Evolutionary conservation across 2,888 invertebrate genomes (phyloP).

Genomic region (Catonia carolina): DNA sequence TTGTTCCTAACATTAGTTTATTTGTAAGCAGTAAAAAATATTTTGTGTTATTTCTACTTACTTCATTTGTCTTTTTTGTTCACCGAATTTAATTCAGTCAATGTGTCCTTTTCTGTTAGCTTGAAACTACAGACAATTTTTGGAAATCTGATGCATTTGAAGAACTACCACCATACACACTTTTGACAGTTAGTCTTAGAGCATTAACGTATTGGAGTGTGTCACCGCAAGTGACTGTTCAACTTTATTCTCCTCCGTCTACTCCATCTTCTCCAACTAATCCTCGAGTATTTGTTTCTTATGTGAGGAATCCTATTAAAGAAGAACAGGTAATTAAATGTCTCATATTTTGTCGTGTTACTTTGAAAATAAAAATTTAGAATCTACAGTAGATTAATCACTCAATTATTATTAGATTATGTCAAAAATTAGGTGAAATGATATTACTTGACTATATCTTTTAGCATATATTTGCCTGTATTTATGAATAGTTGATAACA

Average conservation of each 20-base stretch:
- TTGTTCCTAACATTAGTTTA: no score
- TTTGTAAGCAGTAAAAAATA: no score
- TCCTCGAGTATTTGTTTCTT: conserved; percentile 64
- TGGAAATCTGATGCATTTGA: conserved; percentile 30
- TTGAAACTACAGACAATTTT: conserved; percentile 28
- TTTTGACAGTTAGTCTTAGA: conserved; percentile 64
- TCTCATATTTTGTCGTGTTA: background rate
- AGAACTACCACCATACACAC: conserved; percentile 54
- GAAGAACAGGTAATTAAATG: conserved; percentile 20
- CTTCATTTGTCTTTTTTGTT: no score
- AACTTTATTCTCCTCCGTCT: conserved; percentile 71
- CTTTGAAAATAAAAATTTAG: background rate
- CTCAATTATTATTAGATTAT: no score
- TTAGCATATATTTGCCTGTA: no score
- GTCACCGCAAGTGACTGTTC: conserved; percentile 54
- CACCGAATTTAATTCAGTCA: no score
- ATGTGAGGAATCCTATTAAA: conserved; percentile 20
- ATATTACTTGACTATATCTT: no score
- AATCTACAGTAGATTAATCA: no score
- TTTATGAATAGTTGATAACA: no score
- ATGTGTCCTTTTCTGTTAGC: no score
- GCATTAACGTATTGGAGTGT: conserved; percentile 82
- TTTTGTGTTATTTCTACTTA: no score
- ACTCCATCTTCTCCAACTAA: conserved; percentile 68
- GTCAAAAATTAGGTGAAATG: no score